phyloP scores from a whole-genome alignment of 2,888 invertebrate genomes.

The Drosophila neotestacea region DNA sequence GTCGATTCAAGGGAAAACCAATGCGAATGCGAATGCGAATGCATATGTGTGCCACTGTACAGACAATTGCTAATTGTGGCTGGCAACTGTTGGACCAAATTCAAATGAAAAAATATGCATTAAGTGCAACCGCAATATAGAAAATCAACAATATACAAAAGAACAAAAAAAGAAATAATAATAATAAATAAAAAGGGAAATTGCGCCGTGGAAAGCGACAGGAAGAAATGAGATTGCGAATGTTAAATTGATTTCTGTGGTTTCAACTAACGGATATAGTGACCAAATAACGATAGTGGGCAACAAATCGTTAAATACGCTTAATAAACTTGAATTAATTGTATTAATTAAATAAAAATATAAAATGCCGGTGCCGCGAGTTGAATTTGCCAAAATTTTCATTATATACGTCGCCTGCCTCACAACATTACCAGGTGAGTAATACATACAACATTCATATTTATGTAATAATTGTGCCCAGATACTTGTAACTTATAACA shows the following conservation, averaged over 20 bases:
- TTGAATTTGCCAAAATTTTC: constrained; percentile 45
- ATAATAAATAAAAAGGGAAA: constrained; percentile 57
- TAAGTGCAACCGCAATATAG: constrained; percentile 74
- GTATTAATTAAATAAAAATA: constrained; percentile 35
- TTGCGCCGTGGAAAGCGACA: constrained; percentile 45
- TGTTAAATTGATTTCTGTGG: constrained; percentile 77
- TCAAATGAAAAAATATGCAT: constrained; percentile 74
- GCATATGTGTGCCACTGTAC: constrained; percentile 62
- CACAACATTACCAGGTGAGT: constrained; percentile 68
- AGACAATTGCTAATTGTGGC: constrained; percentile 68
- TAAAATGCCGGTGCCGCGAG: constrained; percentile 49
- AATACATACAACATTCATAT: no score
- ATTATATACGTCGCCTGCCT: constrained; percentile 54
- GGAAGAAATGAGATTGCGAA: constrained; percentile 54
- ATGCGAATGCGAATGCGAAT: constrained; percentile 33
- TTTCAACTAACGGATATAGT: constrained; percentile 59
- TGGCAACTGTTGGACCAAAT: constrained; percentile 45
- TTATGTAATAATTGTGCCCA: constrained; percentile 6
- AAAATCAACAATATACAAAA: constrained; percentile 42
- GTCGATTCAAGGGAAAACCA: constrained; percentile 19
- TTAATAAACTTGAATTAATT: constrained; percentile 17
- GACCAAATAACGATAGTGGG: constrained; percentile 27
- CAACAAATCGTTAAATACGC: constrained; percentile 7
- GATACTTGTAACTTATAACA: neutral
- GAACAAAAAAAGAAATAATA: constrained; percentile 26